phyloP scores from a whole-genome alignment of 2,797 vertebrate genomes.

The Bovichtus variegatus region DNA sequence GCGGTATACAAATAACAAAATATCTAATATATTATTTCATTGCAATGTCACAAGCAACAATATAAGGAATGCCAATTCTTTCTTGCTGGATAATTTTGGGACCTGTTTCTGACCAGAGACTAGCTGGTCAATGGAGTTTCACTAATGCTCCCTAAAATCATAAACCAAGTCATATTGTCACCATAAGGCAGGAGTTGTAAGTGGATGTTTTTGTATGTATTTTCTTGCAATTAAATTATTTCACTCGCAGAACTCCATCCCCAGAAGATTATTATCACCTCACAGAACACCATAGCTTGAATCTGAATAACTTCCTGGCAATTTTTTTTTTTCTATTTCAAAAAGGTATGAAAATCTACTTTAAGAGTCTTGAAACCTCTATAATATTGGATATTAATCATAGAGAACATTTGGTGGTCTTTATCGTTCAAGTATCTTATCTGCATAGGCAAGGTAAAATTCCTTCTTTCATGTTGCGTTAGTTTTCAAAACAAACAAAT shows the following conservation, averaged over 20 bases:
- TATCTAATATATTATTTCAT: background rate
- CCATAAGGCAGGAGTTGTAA: background rate
- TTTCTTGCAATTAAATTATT: background rate
- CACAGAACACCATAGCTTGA: background rate
- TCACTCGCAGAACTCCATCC: too few species aligned
- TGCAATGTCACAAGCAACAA: background rate
- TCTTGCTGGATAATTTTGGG: background rate
- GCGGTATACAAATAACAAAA: conserved; percentile 2
- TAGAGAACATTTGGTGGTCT: background rate
- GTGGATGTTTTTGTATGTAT: background rate
- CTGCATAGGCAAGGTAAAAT: background rate
- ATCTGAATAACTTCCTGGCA: background rate
- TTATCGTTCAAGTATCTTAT: background rate
- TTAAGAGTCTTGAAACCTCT: background rate
- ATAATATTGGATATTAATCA: background rate
- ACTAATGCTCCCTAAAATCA: background rate
- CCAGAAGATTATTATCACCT: background rate
- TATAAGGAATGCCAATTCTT: background rate
- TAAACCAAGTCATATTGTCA: background rate
- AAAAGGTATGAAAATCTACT: background rate
- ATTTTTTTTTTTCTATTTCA: background rate
- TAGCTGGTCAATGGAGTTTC: background rate
- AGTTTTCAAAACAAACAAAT: background rate
- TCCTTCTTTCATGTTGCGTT: background rate
- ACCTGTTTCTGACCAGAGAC: background rate